Evolutionary conservation across 92 coral and sea anemone genomes (phyloP).

Genomic region (Porites lobata): DNA sequence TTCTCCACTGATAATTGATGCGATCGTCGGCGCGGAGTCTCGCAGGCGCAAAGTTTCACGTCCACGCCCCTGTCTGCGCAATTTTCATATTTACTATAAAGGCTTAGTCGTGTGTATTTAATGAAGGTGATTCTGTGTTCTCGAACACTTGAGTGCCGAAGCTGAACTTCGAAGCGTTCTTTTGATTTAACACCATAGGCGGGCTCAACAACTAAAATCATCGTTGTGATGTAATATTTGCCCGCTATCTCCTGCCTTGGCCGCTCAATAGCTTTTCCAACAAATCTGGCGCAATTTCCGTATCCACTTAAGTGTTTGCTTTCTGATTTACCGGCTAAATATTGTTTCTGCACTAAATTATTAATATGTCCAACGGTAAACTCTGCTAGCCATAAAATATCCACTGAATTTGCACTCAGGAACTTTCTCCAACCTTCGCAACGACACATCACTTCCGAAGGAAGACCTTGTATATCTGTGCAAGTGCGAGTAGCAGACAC

Average conservation of each 20-base stretch:
- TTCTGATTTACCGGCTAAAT: too few relatives aligned
- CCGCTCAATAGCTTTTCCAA: too few relatives aligned
- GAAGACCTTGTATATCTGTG: slow-evolving; percentile 79
- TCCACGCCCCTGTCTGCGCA: slow-evolving; percentile 90
- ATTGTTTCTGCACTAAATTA: too few relatives aligned
- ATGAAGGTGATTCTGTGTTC: slow-evolving; percentile 69
- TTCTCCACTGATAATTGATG: slow-evolving; percentile 36
- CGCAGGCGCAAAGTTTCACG: slow-evolving; percentile 91
- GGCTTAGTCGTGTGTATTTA: slow-evolving; percentile 80
- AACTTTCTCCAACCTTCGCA: slow-evolving; percentile 91
- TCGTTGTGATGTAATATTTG: too few relatives aligned
- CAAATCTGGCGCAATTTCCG: too few relatives aligned
- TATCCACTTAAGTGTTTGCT: too few relatives aligned
- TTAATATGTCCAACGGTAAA: too few relatives aligned
- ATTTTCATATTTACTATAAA: slow-evolving; percentile 82
- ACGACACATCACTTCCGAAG: slow-evolving; percentile 88
- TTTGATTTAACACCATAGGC: slow-evolving; percentile 78
- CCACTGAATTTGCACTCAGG: slow-evolving; percentile 51
- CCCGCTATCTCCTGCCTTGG: too few relatives aligned
- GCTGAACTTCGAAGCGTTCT: slow-evolving; percentile 90
- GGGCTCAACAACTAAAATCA: slow-evolving; percentile 80
- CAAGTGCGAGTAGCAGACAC: slow-evolving; percentile 92
- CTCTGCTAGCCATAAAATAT: too few relatives aligned
- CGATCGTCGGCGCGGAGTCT: slow-evolving; percentile 27
- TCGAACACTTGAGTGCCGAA: slow-evolving; percentile 71